Evolutionary conservation across 64 coral and sea anemone species (phyloP), one percentile per base, ranked within the genome.

Genomic region (Catalaphyllia jardinei): DNA sequence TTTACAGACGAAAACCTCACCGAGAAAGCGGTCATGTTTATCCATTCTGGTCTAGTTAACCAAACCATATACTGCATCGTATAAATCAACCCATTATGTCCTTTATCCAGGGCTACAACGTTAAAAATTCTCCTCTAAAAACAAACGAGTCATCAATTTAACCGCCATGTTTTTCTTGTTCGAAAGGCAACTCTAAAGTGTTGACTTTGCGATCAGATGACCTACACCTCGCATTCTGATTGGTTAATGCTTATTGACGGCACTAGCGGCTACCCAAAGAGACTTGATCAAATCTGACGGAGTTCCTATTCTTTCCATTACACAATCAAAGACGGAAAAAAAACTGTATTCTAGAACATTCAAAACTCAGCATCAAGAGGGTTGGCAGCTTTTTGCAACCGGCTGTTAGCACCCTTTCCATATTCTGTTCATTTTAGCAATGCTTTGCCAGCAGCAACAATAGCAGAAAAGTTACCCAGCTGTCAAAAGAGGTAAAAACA

Each of bases 151-250:
- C 63, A 49, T 71, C 81, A 50, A 85, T 17, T 85, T 51, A 38
- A 85, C 81, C 81, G 81, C 81, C 81, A 85, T 85, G 63, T 85
- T 85, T 85, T 71, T 71, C 62, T 85, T 64, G 60, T 33, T 30
- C 33, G 22, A 85, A 85, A 63, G 62, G 35, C 71, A 85, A 85
- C 63, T 31, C 10, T 29, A 12, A 5, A 27, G 20, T 71, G 81
- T 85, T 85, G 81, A 85, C 81, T 85, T 85, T 85, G 81, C 33
- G 62, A 85, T 85, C 81, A 85, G 62, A 69, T 85, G 81, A 85
- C 81, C 62, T 24, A 67, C 10, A 71, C 8, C 20, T 85, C 81
- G 62, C 39, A 15, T 18, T 17, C 39, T 85, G 19, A 85, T 85
- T 85, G 81, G 81, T 72, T 63, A 22, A 14, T 67, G 24, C 19